These are phyloP conservation scores for Mormyrops boulengeri DNA, from an alignment of 2,797 vertebrate species.

Conservation along the genomic window DNA sequence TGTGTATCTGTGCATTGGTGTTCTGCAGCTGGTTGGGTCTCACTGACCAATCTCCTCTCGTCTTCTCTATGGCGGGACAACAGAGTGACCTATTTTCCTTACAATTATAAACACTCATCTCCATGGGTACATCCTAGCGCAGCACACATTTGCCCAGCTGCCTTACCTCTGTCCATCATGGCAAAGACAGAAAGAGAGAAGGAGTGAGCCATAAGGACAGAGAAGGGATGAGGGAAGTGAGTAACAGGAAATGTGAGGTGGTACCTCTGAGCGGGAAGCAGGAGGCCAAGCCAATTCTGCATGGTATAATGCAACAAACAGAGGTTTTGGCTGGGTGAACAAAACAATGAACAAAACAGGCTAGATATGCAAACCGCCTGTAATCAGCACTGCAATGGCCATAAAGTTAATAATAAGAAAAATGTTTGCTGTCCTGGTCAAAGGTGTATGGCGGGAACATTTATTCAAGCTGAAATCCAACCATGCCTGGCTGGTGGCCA, in stretches of 20 bases:
- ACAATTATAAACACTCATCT: background rate
- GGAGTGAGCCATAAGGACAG: background rate
- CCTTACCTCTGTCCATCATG: background rate
- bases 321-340: background rate
- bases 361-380: background rate
- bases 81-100: background rate
- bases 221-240: background rate
- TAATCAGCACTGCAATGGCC: background rate
- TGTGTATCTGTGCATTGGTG: background rate
- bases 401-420: background rate
- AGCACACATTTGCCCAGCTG: slow-evolving; percentile 3
- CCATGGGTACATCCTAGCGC: background rate
- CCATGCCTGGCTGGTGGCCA: background rate
- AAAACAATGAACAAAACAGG: background rate
- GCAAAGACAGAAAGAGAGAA: background rate
- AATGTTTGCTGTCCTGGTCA: background rate
- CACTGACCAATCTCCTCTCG: background rate
- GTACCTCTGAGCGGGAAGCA: background rate
- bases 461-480: background rate
- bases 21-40: background rate
- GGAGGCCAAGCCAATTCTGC: background rate
- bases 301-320: background rate
- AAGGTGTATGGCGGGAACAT: background rate
- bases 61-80: background rate
- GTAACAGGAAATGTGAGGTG: background rate